Evolutionary conservation across 53 echinoderm and acorn worm genomes (phyloP).

Genomic region (Zoroaster sp.): DNA sequence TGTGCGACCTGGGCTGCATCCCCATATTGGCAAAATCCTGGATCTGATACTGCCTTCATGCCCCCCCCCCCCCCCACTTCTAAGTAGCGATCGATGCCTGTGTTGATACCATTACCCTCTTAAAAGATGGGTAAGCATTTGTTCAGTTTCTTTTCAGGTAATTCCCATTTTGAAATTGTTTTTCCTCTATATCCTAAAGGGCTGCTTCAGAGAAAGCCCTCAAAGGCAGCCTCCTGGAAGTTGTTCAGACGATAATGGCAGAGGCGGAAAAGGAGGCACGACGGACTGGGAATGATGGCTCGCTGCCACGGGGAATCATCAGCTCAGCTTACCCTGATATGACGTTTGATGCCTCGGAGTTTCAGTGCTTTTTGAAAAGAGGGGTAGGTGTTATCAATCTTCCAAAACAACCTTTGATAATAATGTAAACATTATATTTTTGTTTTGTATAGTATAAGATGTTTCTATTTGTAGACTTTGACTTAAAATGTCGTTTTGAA

Average conservation of each 20-base stretch:
- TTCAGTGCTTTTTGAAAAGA: conserved; percentile 81
- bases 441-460: too few relatives aligned
- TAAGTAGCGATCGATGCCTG: too few relatives aligned
- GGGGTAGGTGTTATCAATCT: conserved; percentile 55
- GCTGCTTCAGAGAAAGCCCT: conserved; percentile 85
- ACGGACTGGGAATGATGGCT: conserved; percentile 87
- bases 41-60: too few relatives aligned
- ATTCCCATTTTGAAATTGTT: too few relatives aligned
- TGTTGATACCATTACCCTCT: too few relatives aligned
- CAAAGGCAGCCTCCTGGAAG: conserved; percentile 88
- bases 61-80: too few relatives aligned
- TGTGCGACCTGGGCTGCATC: too few relatives aligned
- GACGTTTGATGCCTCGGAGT: conserved; percentile 89
- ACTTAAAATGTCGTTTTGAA: neutral
- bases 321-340: conserved; percentile 96
- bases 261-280: conserved; percentile 89
- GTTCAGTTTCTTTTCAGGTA: too few relatives aligned
- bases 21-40: too few relatives aligned
- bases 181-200: conserved; percentile 30
- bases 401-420: neutral
- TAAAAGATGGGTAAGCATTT: too few relatives aligned
- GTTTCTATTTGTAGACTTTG: too few relatives aligned
- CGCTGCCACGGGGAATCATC: conserved; percentile 73
- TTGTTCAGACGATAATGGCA: conserved; percentile 77
- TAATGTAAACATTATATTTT: too few relatives aligned